These are phyloP conservation scores for Philereme transversata DNA, from an alignment of 2,888 invertebrate genomes.

Conservation along the genomic window DNA sequence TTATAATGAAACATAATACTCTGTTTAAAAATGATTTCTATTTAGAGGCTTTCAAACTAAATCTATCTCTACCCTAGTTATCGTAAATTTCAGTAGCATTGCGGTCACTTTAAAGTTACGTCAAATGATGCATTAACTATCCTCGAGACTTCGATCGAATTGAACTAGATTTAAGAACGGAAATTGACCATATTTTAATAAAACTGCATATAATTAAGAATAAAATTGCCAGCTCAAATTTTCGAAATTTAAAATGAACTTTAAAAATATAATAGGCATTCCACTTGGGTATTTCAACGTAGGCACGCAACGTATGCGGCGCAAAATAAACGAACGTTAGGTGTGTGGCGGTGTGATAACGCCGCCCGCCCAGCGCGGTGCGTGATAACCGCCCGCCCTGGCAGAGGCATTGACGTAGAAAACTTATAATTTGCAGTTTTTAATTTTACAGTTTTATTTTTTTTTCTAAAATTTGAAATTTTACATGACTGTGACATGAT, in stretches of 20 bases:
- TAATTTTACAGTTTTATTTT: slow-evolving; percentile 10
- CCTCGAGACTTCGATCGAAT: too few species aligned
- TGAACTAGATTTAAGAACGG: too few species aligned
- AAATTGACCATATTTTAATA: not conserved
- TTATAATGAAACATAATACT: too few species aligned
- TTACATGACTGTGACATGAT: too few species aligned
- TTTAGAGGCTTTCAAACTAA: too few species aligned
- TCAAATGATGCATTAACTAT: too few species aligned
- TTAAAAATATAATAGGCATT: slow-evolving; percentile 18
- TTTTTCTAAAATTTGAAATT: not conserved
- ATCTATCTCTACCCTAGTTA: too few species aligned
- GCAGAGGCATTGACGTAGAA: slow-evolving; percentile 20
- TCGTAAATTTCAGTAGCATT: too few species aligned
- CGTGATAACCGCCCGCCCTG: slow-evolving; percentile 54
- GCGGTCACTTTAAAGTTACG: too few species aligned
- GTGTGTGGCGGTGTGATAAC: slow-evolving; percentile 50
- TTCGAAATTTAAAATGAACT: slow-evolving; percentile 1
- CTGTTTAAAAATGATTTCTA: too few species aligned
- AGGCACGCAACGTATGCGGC: slow-evolving; percentile 41
- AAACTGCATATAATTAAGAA: not conserved
- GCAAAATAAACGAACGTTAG: slow-evolving; percentile 49
- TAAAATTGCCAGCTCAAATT: not conserved
- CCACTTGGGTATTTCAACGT: slow-evolving; percentile 42
- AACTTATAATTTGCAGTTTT: slow-evolving; percentile 30
- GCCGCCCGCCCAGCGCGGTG: slow-evolving; percentile 50